Evolutionary conservation across 2,797 vertebrate species (phyloP).

Genomic region (Coluber constrictor): DNA sequence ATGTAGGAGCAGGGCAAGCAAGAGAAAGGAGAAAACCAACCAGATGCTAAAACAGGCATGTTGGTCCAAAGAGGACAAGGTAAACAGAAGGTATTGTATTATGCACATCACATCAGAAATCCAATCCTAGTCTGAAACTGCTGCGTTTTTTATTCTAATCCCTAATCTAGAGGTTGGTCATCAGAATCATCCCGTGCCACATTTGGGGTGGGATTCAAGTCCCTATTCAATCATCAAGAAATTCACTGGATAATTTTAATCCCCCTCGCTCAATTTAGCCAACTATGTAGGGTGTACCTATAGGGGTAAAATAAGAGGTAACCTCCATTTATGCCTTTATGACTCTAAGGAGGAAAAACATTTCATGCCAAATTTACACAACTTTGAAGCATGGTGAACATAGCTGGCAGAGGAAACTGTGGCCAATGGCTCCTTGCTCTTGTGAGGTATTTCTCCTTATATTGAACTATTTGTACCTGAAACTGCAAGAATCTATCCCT

Average conservation of each 20-base stretch:
- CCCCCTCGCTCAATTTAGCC: not conserved
- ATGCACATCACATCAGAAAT: not conserved
- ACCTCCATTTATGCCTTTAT: not conserved
- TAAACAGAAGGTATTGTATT: not conserved
- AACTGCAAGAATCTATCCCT: not conserved
- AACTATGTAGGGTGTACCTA: not conserved
- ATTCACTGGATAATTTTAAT: not conserved
- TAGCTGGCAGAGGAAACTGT: not conserved
- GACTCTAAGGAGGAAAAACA: not conserved
- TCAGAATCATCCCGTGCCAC: not conserved
- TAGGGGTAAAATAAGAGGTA: not conserved
- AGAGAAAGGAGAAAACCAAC: not conserved
- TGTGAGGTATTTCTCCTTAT: not conserved
- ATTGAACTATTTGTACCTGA: not conserved
- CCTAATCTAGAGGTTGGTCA: not conserved
- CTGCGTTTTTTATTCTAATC: not conserved
- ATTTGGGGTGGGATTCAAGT: not conserved
- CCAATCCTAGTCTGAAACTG: not conserved
- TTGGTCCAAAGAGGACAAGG: not conserved
- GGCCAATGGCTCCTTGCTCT: not conserved
- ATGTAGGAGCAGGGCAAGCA: not conserved
- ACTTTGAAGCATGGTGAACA: not conserved
- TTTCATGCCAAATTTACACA: not conserved
- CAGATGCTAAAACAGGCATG: not conserved
- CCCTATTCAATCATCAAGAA: not conserved